Conservation (phyloP, 2,113 vertebrate genomes). For the Bungarus multicinctus region DNA sequence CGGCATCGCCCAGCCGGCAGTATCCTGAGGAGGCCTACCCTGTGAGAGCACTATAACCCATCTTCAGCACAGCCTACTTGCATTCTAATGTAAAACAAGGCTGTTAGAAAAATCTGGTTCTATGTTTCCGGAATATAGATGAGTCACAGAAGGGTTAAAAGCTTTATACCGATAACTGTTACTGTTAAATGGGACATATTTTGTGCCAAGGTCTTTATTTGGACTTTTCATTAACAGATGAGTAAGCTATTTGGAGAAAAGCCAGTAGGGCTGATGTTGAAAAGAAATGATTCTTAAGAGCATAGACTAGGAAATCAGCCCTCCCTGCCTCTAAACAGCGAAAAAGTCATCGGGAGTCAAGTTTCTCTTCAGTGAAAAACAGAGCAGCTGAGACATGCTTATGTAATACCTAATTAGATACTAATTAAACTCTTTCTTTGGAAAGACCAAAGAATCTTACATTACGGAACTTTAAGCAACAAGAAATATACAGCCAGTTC, state of each 20-base stretch:
- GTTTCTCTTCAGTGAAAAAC: neutral
- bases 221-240: constrained; percentile 55
- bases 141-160: constrained; percentile 43
- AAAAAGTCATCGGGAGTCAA: neutral
- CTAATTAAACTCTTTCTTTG: neutral
- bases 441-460: neutral
- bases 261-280: constrained; percentile 32
- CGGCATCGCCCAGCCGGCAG: too few relatives aligned
- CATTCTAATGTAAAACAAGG: neutral
- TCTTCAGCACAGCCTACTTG: neutral
- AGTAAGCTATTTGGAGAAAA: constrained; percentile 61
- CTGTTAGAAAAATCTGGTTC: constrained; percentile 33
- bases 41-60: too few relatives aligned
- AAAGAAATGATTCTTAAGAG: neutral
- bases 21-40: too few relatives aligned
- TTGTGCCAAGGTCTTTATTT: constrained; percentile 58
- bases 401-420: neutral
- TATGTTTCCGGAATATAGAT: constrained; percentile 48
- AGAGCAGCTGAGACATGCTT: neutral
- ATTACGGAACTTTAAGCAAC: neutral
- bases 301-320: neutral
- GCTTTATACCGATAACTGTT: constrained; percentile 37
- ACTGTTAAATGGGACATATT: constrained; percentile 42
- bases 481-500: neutral
- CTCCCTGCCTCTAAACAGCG: neutral